Evolutionary conservation across 2,888 invertebrate genomes (phyloP), one percentile per base, ranked within the genome.

Genomic region (Coelinius sp.): DNA sequence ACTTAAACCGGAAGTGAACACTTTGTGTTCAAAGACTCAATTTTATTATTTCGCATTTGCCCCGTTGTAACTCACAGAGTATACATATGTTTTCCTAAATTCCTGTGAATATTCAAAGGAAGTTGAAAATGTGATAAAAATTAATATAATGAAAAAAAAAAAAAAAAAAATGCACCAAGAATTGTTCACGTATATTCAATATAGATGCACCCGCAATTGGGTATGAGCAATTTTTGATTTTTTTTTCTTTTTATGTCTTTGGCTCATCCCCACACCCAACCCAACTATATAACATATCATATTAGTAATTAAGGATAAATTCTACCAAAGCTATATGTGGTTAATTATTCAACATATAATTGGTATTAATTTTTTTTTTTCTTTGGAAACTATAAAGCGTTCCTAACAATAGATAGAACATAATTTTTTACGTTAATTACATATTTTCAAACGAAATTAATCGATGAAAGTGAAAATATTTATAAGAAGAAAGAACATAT

Each of bases 1-100:
- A 74, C 76, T 76, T 75, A 77, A n/a, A 79, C 84, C 82, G 83
- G 83, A 84, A 83, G 75, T 80, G 77, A 79, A 82, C 82, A 84
- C 82, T 83, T 84, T 35, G 59, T 20, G 7, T 14, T 59, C 20
- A 59, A 27, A 56, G 56, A 56, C 56, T 56, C n/a, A 25, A 56
- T 27, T 56, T 56, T 56, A 56, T 56, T 56, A 25, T 56, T 56
- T 25, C 5, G 14, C 17, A 14, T 14, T n/a, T 56, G 27, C 27
- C 56, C 25, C n/a, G n/a, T n/a, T n/a, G 6, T 14, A 27, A 56
- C 25, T 56, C 27, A 6, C 17, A 5, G 6, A 41, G 7, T 10
- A 10, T 49, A 24, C 10, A 10, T 56, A 6, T 4, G n/a, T 1
- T 0, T 7, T 27, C 2, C 3, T n/a, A 12, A n/a, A 56, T n/a